These are phyloP conservation scores for Amphipyra tragopoginis DNA, from an alignment of 2,888 invertebrate genomes.

Conservation along the genomic window DNA sequence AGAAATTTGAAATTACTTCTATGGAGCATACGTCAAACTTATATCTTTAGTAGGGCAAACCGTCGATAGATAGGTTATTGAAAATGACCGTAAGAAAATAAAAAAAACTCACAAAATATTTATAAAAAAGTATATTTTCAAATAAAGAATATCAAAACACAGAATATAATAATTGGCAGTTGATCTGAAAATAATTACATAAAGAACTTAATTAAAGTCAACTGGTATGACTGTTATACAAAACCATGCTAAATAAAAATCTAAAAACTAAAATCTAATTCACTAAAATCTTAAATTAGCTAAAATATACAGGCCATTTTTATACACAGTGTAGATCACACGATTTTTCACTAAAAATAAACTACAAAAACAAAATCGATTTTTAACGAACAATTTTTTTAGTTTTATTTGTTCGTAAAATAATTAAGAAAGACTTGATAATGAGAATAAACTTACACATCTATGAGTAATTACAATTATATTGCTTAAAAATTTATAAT, in stretches of 20 bases:
- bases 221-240: slow-evolving; percentile 69
- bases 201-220: slow-evolving; percentile 71
- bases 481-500: slow-evolving; percentile 80
- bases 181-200: slow-evolving; percentile 72
- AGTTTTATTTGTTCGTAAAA: slow-evolving; percentile 41
- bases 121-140: slow-evolving; percentile 84
- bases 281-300: slow-evolving; percentile 70
- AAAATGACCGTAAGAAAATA: slow-evolving; percentile 11
- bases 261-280: slow-evolving; percentile 60
- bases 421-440: slow-evolving; percentile 69
- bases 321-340: slow-evolving; percentile 76
- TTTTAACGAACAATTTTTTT: slow-evolving; percentile 41
- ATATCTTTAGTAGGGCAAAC: too few relatives aligned
- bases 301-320: slow-evolving; percentile 85
- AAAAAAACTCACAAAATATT: slow-evolving; percentile 54
- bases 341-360: slow-evolving; percentile 64
- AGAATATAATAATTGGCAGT: slow-evolving; percentile 79
- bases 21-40: too few relatives aligned
- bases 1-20: too few relatives aligned
- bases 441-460: slow-evolving; percentile 61
- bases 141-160: slow-evolving; percentile 81
- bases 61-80: too few relatives aligned
- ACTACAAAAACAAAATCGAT: slow-evolving; percentile 47
- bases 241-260: slow-evolving; percentile 64
- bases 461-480: slow-evolving; percentile 77